Evolutionary conservation across 2,888 invertebrate species (phyloP).

Genomic region (Tuta absoluta): DNA sequence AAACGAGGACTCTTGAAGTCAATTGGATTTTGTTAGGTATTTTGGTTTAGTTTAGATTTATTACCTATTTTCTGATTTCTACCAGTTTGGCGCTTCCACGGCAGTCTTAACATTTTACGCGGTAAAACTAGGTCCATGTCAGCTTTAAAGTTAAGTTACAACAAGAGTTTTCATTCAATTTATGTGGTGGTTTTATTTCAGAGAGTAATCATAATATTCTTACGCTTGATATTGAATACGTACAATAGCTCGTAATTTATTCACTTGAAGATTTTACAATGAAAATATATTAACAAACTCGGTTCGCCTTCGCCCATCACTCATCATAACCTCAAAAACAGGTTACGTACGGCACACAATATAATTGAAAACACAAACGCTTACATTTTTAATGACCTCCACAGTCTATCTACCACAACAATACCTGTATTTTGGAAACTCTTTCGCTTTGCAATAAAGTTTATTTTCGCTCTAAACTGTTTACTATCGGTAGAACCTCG

Average conservation of each 20-base stretch:
- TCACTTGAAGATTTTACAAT: neutral
- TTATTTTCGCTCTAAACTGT: neutral
- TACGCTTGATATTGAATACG: neutral
- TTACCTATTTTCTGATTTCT: neutral
- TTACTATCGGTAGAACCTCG: neutral
- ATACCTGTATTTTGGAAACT: neutral
- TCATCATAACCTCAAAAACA: constrained; percentile 5
- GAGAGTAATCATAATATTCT: neutral
- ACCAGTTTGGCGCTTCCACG: neutral
- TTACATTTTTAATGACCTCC: neutral
- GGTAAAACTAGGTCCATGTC: neutral
- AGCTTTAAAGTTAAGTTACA: too few species aligned
- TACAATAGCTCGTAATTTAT: neutral
- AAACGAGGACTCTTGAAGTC: constrained; percentile 6
- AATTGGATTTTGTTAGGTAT: constrained; percentile 5
- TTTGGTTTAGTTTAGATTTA: neutral
- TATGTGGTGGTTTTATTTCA: neutral
- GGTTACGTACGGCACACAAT: neutral
- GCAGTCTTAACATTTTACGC: neutral
- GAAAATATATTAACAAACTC: neutral
- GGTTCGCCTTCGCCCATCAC: neutral
- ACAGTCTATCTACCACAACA: neutral
- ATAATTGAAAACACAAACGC: constrained; percentile 7
- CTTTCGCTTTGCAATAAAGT: neutral
- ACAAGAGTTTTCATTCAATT: too few species aligned